These are phyloP conservation scores for Rhizomys pruinosus DNA, from an alignment of 2,113 vertebrate species.

Conservation along the genomic window DNA sequence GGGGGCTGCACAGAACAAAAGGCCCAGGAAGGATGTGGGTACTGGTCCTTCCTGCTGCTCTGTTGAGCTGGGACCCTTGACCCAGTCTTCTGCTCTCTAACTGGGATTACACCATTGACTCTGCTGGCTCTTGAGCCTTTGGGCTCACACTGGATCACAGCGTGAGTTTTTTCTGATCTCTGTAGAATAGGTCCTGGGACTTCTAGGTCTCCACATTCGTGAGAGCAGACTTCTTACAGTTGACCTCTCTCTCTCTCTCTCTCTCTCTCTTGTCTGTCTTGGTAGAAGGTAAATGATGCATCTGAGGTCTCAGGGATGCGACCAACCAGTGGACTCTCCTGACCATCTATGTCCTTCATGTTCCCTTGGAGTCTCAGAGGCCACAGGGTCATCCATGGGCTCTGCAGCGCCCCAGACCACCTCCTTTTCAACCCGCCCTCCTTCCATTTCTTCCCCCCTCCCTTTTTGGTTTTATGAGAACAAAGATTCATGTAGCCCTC, in stretches of 20 bases:
- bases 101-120: not conserved
- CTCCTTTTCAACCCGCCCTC: too few species aligned
- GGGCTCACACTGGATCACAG: not conserved
- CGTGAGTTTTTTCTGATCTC: not conserved
- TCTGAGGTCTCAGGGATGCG: not conserved
- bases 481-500: not conserved
- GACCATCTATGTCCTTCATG: too few species aligned
- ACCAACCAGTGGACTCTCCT: not conserved
- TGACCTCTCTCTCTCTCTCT: too few species aligned
- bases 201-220: not conserved
- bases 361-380: not conserved
- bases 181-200: too few species aligned
- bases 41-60: not conserved
- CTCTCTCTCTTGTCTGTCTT: too few species aligned
- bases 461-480: not conserved
- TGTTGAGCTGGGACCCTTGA: too few species aligned
- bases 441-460: not conserved
- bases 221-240: not conserved
- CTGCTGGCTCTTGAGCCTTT: not conserved
- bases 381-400: rapidly evolving
- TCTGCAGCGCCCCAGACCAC: too few species aligned
- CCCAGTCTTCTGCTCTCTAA: not conserved
- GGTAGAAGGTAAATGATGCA: not conserved
- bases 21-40: not conserved
- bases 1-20: not conserved